Conservation (phyloP, 2,888 invertebrate species). For the Pyralis farinalis region DNA sequence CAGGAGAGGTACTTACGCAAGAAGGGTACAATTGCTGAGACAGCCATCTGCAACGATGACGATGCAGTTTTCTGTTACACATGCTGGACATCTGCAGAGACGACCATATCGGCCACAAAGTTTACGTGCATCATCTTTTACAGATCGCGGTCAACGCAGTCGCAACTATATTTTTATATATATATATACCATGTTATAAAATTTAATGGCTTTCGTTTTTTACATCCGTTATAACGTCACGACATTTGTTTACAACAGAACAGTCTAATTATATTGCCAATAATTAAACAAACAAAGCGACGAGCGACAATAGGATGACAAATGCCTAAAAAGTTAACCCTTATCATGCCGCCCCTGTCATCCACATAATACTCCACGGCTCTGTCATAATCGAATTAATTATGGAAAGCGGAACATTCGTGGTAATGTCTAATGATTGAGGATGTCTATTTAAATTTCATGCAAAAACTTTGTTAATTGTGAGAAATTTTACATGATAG, state of each 20-base stretch:
- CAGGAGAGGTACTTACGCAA: too few species aligned
- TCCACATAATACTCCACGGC: slow-evolving; percentile 19
- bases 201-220: not conserved
- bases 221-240: not conserved
- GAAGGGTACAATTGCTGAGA: too few species aligned
- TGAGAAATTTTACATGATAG: too few species aligned
- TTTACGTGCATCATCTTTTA: too few species aligned
- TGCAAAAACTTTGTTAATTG: not conserved
- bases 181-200: not conserved
- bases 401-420: slow-evolving; percentile 13
- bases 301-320: slow-evolving; percentile 20
- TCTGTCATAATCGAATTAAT: slow-evolving; percentile 22
- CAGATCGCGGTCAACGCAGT: too few species aligned
- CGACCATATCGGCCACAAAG: too few species aligned
- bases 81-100: too few species aligned
- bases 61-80: too few species aligned
- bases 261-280: slow-evolving; percentile 18
- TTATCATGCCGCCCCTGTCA: slow-evolving; percentile 23
- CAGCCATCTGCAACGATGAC: too few species aligned
- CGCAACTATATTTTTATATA: too few species aligned
- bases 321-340: slow-evolving; percentile 24
- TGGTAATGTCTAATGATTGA: slow-evolving; percentile 6
- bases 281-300: slow-evolving; percentile 20
- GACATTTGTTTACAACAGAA: slow-evolving; percentile 14
- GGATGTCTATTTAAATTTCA: not conserved